Evolutionary conservation across 2,888 invertebrate genomes (phyloP).

Genomic region (Atethmia centrago): DNA sequence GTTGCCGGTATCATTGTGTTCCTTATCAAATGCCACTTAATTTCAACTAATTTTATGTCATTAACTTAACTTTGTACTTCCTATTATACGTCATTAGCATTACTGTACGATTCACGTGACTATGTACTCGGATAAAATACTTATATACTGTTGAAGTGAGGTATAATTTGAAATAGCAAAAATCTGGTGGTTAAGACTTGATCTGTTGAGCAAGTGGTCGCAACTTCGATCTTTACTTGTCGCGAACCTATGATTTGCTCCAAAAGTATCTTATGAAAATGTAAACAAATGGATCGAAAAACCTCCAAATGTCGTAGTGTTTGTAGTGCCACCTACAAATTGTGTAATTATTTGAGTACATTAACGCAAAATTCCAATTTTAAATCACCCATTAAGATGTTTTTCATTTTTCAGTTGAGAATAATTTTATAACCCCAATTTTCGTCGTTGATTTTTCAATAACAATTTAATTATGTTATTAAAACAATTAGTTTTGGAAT

Average conservation of each 20-base stretch:
- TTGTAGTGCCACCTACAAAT: neutral
- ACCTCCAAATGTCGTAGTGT: neutral
- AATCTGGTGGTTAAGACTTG: neutral
- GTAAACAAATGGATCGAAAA: neutral
- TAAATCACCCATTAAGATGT: neutral
- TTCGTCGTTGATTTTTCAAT: too few species aligned
- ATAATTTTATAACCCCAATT: neutral
- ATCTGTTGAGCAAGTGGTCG: neutral
- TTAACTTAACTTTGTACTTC: slow-evolving; percentile 13
- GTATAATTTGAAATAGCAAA: neutral
- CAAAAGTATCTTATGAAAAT: neutral
- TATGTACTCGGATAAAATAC: neutral
- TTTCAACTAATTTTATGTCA: slow-evolving; percentile 18
- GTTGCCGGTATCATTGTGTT: neutral
- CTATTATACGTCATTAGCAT: neutral
- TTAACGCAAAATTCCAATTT: neutral
- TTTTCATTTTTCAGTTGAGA: neutral
- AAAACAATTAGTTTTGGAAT: neutral
- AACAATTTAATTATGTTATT: too few species aligned
- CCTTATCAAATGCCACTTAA: slow-evolving; percentile 16
- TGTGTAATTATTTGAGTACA: neutral
- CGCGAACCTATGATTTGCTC: neutral
- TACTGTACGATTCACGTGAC: neutral
- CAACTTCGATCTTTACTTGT: neutral
- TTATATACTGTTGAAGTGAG: neutral